phyloP scores from a whole-genome alignment of 2,113 vertebrate genomes.

The Mobula hypostoma region DNA sequence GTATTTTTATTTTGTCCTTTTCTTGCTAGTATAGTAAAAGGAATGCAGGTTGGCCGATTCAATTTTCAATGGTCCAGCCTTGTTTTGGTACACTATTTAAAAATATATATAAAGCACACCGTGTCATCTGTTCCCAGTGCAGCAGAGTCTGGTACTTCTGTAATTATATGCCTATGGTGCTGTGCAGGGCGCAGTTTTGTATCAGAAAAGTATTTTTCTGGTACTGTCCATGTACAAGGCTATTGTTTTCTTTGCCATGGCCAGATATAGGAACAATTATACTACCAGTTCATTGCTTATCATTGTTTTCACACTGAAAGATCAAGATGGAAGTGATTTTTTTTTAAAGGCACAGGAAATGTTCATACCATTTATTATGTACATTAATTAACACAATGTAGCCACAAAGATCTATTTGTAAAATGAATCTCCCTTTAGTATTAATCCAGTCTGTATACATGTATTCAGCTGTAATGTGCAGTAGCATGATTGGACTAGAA shows the following conservation, averaged over 20 bases:
- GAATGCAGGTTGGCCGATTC: background rate
- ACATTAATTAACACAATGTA: constrained; percentile 90
- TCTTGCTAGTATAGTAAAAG: background rate
- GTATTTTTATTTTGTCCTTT: background rate
- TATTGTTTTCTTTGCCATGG: background rate
- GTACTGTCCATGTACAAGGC: background rate
- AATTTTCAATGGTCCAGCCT: background rate
- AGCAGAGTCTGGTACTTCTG: constrained; percentile 36
- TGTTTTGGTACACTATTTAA: background rate
- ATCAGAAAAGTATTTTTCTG: background rate
- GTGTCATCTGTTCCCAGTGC: background rate
- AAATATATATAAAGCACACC: background rate
- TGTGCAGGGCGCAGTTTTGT: constrained; percentile 28
- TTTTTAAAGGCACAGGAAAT: constrained; percentile 46
- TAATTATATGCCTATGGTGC: constrained; percentile 5
- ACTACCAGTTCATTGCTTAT: background rate
- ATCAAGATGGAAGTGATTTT: constrained; percentile 45
- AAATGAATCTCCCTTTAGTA: constrained; percentile 61
- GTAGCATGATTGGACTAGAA: constrained; percentile 45
- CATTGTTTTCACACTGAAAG: constrained; percentile 1
- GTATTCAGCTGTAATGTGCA: constrained; percentile 44
- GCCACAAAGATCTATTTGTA: constrained; percentile 66
- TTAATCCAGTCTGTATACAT: constrained; percentile 55
- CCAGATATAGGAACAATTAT: background rate
- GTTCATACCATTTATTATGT: constrained; percentile 62